Conservation (phyloP, 2,113 vertebrate species). For the Xerus inauris region DNA sequence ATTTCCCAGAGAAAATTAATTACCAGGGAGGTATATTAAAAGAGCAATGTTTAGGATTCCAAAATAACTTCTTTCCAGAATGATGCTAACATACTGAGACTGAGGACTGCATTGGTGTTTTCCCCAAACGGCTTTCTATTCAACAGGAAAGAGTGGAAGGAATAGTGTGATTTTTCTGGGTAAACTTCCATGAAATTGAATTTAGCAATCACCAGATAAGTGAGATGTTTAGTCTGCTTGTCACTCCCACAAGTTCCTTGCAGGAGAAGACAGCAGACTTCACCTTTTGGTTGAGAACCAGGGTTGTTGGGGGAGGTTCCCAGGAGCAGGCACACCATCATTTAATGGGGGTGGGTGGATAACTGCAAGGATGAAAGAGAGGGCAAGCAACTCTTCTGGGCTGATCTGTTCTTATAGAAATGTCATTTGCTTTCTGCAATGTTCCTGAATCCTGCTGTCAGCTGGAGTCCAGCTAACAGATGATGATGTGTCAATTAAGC, state of each 20-base stretch:
- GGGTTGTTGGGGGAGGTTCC: neutral
- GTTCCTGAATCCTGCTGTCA: neutral
- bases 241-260: neutral
- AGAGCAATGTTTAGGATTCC: neutral
- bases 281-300: neutral
- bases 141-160: neutral
- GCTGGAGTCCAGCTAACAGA: neutral
- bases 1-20: neutral
- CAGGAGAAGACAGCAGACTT: neutral
- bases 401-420: neutral
- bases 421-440: neutral
- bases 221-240: neutral
- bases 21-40: no score
- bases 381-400: neutral
- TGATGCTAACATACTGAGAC: neutral
- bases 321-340: neutral
- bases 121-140: neutral
- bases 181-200: neutral
- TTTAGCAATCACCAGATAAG: neutral
- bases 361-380: no score
- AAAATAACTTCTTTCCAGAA: neutral
- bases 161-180: neutral
- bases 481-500: neutral
- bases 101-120: neutral
- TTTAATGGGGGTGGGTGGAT: neutral